Evolutionary conservation across 1,140 invertebrate genomes (phyloP), one percentile per base, ranked within the genome.

Genomic region (Pentalonia nigronervosa): DNA sequence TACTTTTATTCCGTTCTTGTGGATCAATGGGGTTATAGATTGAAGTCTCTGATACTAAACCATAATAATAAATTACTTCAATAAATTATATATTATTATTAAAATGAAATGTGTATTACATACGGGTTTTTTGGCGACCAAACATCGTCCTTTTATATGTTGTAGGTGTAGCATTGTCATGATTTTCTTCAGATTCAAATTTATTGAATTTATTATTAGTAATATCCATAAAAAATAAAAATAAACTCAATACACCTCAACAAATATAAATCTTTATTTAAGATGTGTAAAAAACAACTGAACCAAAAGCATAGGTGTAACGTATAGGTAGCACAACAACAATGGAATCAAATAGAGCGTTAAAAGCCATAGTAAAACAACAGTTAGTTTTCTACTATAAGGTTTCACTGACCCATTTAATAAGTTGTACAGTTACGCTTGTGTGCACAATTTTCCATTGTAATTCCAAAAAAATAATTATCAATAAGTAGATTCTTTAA

Each of bases 351-450:
- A 84, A 56, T 84, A 93, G 41, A 81, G 48, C 7, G 36, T 86
- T 86, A 84, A 60, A 93, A 93, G 91, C 91, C 91, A 93, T 93
- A 93, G 91, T 84, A 93, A 93, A 93, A 93, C 91, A n/a, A 67
- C 53, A 83, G 81, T 93, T 93, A 93, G 30, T 50, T 53, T 48
- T 76, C 21, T 86, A 56, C 47, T 21, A 45, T 93, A 93, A 93
- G 91, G 91, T 93, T 93, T 93, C 91, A 93, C 41, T 93, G 91
- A 93, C 91, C 91, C 81, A 93, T 56, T 53, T 93, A 41, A 86
- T 53, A 45, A 30, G 23, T n/a, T 67, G 20, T 67, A 90, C 53
- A 90, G 25, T 90, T 45, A 88, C 20, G 9, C 50, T 25, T 89
- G 23, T 41, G n/a, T 89, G 25, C 48, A 36, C 53, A 56, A 36